Evolutionary conservation across 2,797 vertebrate species (phyloP).

Genomic region (Geotrypetes seraphini): DNA sequence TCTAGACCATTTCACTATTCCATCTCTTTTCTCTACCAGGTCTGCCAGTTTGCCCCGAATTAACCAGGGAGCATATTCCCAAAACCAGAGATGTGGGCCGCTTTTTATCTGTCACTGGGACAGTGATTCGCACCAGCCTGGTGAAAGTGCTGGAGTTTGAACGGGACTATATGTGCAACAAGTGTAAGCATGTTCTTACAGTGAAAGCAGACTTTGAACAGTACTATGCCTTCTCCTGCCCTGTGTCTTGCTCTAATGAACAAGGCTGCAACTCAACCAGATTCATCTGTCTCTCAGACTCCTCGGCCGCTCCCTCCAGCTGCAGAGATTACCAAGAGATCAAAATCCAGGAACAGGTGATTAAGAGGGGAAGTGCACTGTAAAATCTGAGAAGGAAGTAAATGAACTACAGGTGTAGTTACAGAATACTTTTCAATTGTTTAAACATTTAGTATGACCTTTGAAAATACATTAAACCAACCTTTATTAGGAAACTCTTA

Average conservation of each 20-base stretch:
- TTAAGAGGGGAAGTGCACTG: too few relatives aligned
- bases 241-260: slow-evolving; percentile 59
- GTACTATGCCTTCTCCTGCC: slow-evolving; percentile 66
- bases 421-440: too few relatives aligned
- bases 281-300: slow-evolving; percentile 74
- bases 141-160: slow-evolving; percentile 87
- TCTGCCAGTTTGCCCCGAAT: slow-evolving; percentile 86
- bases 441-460: too few relatives aligned
- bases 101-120: slow-evolving; percentile 87
- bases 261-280: slow-evolving; percentile 72
- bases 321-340: slow-evolving; percentile 95
- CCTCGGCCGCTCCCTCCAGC: slow-evolving; percentile 53
- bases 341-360: slow-evolving; percentile 93
- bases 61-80: slow-evolving; percentile 87
- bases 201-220: slow-evolving; percentile 79
- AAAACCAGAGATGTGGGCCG: slow-evolving; percentile 81
- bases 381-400: too few relatives aligned
- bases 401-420: too few relatives aligned
- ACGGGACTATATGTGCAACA: slow-evolving; percentile 81
- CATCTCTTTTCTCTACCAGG: slow-evolving; percentile 45
- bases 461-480: too few relatives aligned
- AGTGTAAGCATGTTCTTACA: slow-evolving; percentile 74
- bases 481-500: too few relatives aligned
- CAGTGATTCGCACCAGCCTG: slow-evolving; percentile 80
- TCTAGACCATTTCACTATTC: neutral